A percentile compares a stretch with the other conserved stretches of the same genome.
phyloP scores from a whole-genome alignment of 2,113 vertebrate genomes.

The Manacus vitellinus region DNA sequence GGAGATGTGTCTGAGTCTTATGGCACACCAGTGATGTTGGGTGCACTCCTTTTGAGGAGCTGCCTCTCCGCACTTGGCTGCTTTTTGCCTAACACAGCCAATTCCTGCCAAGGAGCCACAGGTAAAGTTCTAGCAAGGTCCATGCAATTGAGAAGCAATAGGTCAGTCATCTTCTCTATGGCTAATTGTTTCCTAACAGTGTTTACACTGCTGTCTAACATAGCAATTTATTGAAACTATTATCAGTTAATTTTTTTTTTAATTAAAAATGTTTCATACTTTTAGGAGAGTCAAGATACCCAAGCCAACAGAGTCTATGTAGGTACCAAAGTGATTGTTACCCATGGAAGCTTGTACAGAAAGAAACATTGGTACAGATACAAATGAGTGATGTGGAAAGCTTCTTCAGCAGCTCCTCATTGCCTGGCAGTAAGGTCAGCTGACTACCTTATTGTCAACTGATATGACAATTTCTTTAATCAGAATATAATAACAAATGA shows the following conservation, averaged over 20 bases:
- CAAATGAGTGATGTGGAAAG: background rate
- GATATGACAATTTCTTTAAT: background rate
- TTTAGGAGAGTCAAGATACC: background rate
- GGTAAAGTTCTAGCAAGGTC: background rate
- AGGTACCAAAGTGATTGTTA: background rate
- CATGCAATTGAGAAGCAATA: background rate
- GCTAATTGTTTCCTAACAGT: background rate
- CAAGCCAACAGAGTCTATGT: background rate
- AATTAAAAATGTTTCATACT: background rate
- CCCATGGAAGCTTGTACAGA: background rate
- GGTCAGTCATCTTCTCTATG: background rate
- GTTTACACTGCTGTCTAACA: background rate
- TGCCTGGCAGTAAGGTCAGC: background rate
- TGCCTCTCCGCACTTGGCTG: background rate
- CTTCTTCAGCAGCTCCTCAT: background rate
- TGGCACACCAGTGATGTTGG: accelerated
- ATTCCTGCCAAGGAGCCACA: background rate
- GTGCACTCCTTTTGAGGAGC: background rate
- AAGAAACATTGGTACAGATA: background rate
- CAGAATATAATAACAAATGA: background rate
- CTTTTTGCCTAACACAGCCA: background rate
- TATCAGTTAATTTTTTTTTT: background rate
- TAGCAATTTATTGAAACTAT: background rate
- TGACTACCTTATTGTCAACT: background rate
- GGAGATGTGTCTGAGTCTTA: background rate